Percentiles rank a stretch among this genome's conserved stretches.
These are phyloP conservation scores for Leptestheria dahalacensis DNA, from an alignment of 1,140 invertebrate species.

Conservation along the genomic window DNA sequence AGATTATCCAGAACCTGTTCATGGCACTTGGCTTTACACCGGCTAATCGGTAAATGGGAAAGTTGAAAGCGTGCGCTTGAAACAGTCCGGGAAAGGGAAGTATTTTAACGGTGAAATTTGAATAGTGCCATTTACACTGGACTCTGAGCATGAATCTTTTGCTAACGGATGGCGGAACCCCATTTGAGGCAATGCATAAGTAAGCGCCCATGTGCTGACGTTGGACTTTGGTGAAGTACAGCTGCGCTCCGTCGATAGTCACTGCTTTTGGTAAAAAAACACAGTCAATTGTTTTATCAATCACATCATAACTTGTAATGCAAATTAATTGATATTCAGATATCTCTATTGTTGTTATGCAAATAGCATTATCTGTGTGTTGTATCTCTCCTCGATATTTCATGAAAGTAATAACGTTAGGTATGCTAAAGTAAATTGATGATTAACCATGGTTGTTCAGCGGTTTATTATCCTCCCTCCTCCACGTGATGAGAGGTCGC, in stretches of 20 bases:
- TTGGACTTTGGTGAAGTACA: slow-evolving; percentile 47
- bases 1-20: background rate
- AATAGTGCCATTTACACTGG: slow-evolving; percentile 52
- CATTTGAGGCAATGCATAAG: slow-evolving; percentile 61
- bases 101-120: background rate
- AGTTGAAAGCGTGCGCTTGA: no score
- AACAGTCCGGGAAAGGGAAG: background rate
- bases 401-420: background rate
- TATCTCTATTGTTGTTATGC: no score
- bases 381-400: background rate
- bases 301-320: no score
- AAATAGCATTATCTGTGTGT: background rate
- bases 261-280: slow-evolving; percentile 23
- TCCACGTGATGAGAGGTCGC: slow-evolving; percentile 62
- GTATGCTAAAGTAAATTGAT: no score
- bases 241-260: slow-evolving; percentile 33
- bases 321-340: background rate
- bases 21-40: background rate
- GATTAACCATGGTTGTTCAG: slow-evolving; percentile 29
- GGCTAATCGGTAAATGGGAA: no score
- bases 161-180: slow-evolving; percentile 70
- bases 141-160: slow-evolving; percentile 74
- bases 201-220: slow-evolving; percentile 80
- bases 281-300: background rate
- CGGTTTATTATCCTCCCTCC: slow-evolving; percentile 53